A percentile compares a stretch with the other conserved stretches of the same genome.
These are phyloP conservation scores for Rallus limicola DNA, from an alignment of 2,113 vertebrate genomes.

Conservation along the genomic window DNA sequence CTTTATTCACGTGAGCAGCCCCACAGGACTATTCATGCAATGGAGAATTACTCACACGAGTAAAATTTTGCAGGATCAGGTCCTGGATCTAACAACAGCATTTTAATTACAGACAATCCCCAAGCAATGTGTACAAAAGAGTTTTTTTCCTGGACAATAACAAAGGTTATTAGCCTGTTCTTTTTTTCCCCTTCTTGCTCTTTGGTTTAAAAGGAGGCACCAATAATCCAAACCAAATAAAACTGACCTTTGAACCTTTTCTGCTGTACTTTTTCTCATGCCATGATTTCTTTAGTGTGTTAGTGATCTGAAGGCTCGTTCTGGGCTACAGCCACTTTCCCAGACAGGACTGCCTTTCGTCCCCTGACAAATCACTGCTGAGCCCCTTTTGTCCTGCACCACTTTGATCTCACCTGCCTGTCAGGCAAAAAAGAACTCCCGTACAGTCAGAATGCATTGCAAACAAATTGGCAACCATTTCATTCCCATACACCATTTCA, in stretches of 20 bases:
- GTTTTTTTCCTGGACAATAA: constrained; percentile 78
- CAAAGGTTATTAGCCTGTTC: constrained; percentile 89
- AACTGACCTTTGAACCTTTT: constrained; percentile 95
- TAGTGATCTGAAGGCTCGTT: constrained; percentile 89
- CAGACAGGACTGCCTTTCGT: constrained; percentile 89
- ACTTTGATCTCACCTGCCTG: constrained; percentile 98
- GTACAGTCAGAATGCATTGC: constrained; percentile 90
- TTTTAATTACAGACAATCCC: constrained; percentile 87
- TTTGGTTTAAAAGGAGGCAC: constrained; percentile 85
- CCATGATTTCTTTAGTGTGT: constrained; percentile 87
- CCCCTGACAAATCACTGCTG: constrained; percentile 94
- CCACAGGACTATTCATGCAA: constrained; percentile 51
- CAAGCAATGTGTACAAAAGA: constrained; percentile 81
- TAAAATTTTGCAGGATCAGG: constrained; percentile 68
- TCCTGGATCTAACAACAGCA: constrained; percentile 74
- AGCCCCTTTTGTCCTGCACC: constrained; percentile 87
- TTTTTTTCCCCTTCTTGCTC: constrained; percentile 76
- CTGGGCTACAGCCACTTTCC: constrained; percentile 83
- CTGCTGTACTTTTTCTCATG: constrained; percentile 96
- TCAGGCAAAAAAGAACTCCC: constrained; percentile 86
- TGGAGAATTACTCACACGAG: constrained; percentile 54
- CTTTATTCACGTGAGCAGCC: constrained; percentile 52
- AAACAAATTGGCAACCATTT: constrained; percentile 92
- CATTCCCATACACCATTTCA: constrained; percentile 77
- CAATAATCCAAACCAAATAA: constrained; percentile 92